Evolutionary conservation across 2,113 vertebrate genomes (phyloP), one percentile per base, ranked within the genome.

Genomic region (Herpailurus yagouaroundi): DNA sequence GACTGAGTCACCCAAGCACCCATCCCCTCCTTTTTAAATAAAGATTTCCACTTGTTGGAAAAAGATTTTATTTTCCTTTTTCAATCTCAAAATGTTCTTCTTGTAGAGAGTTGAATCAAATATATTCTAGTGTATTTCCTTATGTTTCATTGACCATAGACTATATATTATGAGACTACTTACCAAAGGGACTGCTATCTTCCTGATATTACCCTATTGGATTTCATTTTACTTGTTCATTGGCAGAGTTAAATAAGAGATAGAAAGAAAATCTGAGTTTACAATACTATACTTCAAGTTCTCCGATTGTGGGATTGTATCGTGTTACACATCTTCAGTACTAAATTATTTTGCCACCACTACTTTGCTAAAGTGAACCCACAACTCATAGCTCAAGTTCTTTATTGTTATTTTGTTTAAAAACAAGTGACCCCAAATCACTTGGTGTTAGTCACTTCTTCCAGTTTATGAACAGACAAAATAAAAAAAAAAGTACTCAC

Each of bases 341-440:
- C 45, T 77, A 92, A 66, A 86, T 92, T 92, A 81, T 29, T 73
- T 21, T 86, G 8, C 33, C 95, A 66, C 12, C 29, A 76, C 64
- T 79, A 60, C 8, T 84, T 93, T 74, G n/a, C 55, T 73, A 7
- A 6, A n/a, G 23, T 76, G n/a, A 93, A 29, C n/a, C 18, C 41
- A 64, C 55, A 66, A 85, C 27, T 36, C 55, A 92, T 29, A 89
- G 88, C 83, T 83, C 66, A 96, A 95, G 57, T 71, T 96, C n/a
- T 88, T 93, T n/a, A 76, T 94, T 95, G n/a, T 45, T 19, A 66
- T 80, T 97, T 92, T 69, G 95, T 92, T 94, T 85, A 36, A 90
- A 97, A 96, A 85, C 23, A 96, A 97, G 14, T 93, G 60, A 97
- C 38, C 15, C 77, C 38, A 86, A 93, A 71, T 57, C 57, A 92